A percentile compares a stretch with the other conserved stretches of the same genome.
Evolutionary conservation across 2,888 invertebrate genomes (phyloP).

Genomic region (Habroteleia sp.): DNA sequence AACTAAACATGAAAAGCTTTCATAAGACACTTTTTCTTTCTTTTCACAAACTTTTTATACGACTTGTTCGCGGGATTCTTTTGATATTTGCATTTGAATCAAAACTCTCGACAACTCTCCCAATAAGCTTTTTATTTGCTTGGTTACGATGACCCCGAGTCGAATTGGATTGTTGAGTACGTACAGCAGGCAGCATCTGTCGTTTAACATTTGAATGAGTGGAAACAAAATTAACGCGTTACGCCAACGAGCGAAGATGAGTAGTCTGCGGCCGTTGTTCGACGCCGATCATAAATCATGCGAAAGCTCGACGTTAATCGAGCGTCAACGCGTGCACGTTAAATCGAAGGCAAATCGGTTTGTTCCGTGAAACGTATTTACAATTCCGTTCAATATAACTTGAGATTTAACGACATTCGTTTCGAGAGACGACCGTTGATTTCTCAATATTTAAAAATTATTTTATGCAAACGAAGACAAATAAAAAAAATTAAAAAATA

Average conservation of each 20-base stretch:
- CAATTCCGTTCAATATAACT: constrained; percentile 21
- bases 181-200: constrained; percentile 16
- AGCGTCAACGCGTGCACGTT: constrained; percentile 35
- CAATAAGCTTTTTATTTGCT: constrained; percentile 11
- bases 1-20: no score
- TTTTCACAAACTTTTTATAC: no score
- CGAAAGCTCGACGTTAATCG: constrained; percentile 41
- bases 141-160: constrained; percentile 10
- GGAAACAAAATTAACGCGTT: constrained; percentile 55
- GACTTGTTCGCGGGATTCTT: no score
- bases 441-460: no score
- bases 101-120: constrained; percentile 4
- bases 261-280: constrained; percentile 49
- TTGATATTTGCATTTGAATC: no score
- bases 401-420: constrained; percentile 8
- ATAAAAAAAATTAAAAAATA: no score
- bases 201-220: constrained; percentile 59
- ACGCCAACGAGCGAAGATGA: constrained; percentile 36
- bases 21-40: no score
- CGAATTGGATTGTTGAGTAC: constrained; percentile 12
- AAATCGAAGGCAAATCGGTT: constrained; percentile 36
- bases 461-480: no score
- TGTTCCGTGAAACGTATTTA: constrained; percentile 5
- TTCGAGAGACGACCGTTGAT: no score
- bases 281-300: constrained; percentile 50